Conservation (phyloP, 2,113 vertebrate genomes). For the Cichladusa arquata region DNA sequence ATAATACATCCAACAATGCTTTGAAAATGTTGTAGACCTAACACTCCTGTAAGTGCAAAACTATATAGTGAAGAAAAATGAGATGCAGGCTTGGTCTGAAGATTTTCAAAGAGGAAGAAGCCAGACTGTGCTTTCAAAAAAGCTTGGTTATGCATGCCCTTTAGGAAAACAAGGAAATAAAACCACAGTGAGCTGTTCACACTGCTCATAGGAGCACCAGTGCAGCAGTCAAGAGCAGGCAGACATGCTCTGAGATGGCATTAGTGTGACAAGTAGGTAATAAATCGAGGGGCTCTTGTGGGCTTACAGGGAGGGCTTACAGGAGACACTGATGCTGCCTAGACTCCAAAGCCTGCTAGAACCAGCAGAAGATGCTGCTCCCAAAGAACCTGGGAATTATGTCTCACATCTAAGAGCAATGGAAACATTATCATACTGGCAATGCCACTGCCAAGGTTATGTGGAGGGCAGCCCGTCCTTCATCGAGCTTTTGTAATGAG, state of each 20-base stretch:
- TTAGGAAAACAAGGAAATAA: neutral
- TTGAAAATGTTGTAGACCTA: neutral
- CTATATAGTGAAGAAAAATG: neutral
- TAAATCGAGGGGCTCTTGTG: neutral
- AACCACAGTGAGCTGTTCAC: neutral
- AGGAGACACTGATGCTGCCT: neutral
- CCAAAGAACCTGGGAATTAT: neutral
- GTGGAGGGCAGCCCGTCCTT: neutral
- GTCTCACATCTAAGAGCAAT: neutral
- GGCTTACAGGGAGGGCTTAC: neutral
- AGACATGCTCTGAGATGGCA: neutral
- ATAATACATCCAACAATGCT: neutral
- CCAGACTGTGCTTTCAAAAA: neutral
- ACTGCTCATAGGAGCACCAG: neutral
- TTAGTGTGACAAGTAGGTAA: neutral
- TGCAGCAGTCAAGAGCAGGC: neutral
- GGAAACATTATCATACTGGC: accelerated
- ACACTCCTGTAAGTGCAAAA: neutral
- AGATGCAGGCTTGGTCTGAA: neutral
- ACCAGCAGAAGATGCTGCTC: neutral
- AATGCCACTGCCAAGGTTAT: neutral
- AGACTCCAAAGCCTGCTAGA: neutral
- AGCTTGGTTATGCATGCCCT: neutral
- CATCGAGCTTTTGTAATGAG: neutral
- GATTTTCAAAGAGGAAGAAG: neutral